These are phyloP conservation scores for Dermochelys coriacea DNA, from an alignment of 2,797 vertebrate genomes.

Conservation along the genomic window DNA sequence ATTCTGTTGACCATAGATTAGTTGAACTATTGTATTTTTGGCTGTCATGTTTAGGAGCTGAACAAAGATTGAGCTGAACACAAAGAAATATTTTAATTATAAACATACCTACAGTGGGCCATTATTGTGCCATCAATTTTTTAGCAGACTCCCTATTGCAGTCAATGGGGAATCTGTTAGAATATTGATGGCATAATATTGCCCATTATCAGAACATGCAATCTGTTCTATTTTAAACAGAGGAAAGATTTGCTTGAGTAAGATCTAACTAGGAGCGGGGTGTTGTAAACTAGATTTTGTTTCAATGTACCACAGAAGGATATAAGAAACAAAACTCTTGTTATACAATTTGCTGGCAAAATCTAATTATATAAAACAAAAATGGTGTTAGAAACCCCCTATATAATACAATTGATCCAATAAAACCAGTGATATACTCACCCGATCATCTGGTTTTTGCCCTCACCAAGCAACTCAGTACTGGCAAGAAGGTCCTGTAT, in stretches of 20 bases:
- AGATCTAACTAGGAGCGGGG: slow-evolving; percentile 2
- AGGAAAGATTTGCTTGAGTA: slow-evolving; percentile 67
- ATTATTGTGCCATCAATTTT: slow-evolving; percentile 74
- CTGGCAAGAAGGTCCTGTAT: neutral
- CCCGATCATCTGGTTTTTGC: slow-evolving; percentile 11
- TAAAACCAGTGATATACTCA: neutral
- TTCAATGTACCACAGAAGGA: neutral
- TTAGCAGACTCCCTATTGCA: slow-evolving; percentile 66
- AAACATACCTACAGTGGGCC: slow-evolving; percentile 47
- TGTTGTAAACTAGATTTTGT: slow-evolving; percentile 17
- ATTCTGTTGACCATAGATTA: slow-evolving; percentile 42
- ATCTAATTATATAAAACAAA: neutral
- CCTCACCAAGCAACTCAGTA: neutral
- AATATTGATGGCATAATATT: slow-evolving; percentile 78
- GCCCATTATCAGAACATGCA: slow-evolving; percentile 46
- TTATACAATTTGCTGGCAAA: too few species aligned
- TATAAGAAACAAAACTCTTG: slow-evolving; percentile 10
- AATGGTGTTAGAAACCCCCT: neutral
- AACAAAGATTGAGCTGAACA: slow-evolving; percentile 54
- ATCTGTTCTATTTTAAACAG: slow-evolving; percentile 67
- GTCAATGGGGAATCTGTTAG: slow-evolving; percentile 72
- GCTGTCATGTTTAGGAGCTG: slow-evolving; percentile 1
- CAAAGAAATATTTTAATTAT: slow-evolving; percentile 63
- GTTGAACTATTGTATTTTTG: slow-evolving; percentile 11
- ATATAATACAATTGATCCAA: neutral